Conservation (phyloP, 2,797 vertebrate genomes). For the Brotula barbata region DNA sequence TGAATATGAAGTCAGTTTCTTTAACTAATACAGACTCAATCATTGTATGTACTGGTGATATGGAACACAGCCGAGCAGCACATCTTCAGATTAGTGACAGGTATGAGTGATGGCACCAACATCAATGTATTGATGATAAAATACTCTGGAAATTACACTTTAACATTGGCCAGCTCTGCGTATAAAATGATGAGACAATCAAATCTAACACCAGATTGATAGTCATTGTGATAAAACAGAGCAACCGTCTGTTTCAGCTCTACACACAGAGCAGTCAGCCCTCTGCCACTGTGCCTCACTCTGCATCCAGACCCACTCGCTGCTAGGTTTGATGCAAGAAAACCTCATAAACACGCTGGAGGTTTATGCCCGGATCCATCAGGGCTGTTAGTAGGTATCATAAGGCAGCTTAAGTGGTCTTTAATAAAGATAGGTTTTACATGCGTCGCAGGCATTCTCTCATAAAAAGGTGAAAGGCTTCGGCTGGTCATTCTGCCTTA, state of each 20-base stretch:
- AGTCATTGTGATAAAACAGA: no score
- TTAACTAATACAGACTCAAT: no score
- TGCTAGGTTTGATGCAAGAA: not conserved
- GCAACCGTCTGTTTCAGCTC: not conserved
- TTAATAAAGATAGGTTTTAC: constrained; percentile 71
- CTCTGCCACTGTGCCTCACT: not conserved
- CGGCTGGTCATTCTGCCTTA: constrained; percentile 46
- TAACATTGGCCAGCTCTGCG: no score
- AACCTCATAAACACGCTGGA: constrained; percentile 46
- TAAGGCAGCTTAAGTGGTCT: constrained; percentile 69
- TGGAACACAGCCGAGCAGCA: no score
- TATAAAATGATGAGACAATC: no score
- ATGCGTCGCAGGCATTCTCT: constrained; percentile 58
- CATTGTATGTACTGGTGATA: no score
- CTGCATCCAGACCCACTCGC: constrained; percentile 16
- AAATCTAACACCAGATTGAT: no score
- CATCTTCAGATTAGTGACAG: no score
- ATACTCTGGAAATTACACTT: no score
- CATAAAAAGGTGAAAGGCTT: constrained; percentile 66
- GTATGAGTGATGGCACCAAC: no score
- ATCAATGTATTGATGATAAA: no score
- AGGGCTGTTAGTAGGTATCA: constrained; percentile 48
- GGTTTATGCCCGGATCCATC: constrained; percentile 52
- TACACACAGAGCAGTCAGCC: not conserved
- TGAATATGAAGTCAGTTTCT: no score